Base-by-base conservation (phyloP, 2,888 invertebrate genomes). In the Trachelus iudaicus region DNA sequence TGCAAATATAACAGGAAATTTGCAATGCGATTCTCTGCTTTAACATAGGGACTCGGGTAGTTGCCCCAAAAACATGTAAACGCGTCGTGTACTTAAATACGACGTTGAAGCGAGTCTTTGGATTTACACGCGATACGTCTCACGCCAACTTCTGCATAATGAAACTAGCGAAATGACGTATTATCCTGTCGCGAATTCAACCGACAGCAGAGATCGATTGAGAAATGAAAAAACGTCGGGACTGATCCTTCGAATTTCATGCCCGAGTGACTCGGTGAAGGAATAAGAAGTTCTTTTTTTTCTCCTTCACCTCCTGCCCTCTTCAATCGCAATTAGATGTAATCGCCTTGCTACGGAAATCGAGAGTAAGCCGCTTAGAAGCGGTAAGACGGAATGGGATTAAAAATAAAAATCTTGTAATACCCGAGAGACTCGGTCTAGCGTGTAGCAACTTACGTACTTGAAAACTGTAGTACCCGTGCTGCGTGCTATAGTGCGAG, bases 361-460 rank as follows among this genome's bases (percentile, higher is more conserved):
- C 81, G 84, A 80, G 79, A 79, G 81, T 85, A 88, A 88, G 83
- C 85, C 78, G 83, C 86, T 88, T 88, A 87, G 79, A 34, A 75
- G 73, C 80, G 80, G 34, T 69, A 30, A 79, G 69, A 73, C 68
- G 80, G 71, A 73, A 78, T 34, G 71, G 68, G 69, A 76, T 81
- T 83, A 81, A 71, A 35, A 77, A 75, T 75, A 78, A 85, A 83
- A 81, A 85, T 81, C 81, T 83, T 80, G 79, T 81, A 76, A 81
- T 81, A 73, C 80, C 78, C 69, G 31, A 15, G 35, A 74, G 69
- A 71, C 31, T 31, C 71, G 31, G 1, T 71, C 71, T 71, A 31
- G 56, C 56, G 71, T 71, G 71, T 71, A 34, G 12, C 71, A 34
- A 71, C 23, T 23, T 71, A 71, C 31, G 31, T 23, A 23, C 56